Base-by-base conservation (phyloP, 2,888 invertebrate genomes). In the Habrosyne pyritoides region DNA sequence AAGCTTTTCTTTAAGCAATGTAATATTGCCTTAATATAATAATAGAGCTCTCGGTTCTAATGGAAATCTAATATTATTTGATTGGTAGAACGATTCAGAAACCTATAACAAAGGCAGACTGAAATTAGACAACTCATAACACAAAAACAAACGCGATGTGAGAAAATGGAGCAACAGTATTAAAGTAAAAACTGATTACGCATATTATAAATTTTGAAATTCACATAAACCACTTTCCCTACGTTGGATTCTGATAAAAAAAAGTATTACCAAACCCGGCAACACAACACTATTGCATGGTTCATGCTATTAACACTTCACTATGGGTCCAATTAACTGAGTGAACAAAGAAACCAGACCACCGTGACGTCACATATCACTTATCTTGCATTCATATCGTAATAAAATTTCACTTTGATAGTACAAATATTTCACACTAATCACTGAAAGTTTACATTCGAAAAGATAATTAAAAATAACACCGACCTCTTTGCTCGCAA, bases 331-430 rank as follows among this genome's bases (percentile, higher is more conserved):
- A 73, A 60, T 66, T 58, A 59, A 33, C n/a, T 62, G 61, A 64
- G 57, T 64, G 64, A 76, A 82, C 81, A 84, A 85, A 81, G 77
- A 66, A 74, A 77, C 64, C 66, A 63, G 65, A 63, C 50, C 61
- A 71, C 59, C 59, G 56, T 76, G 62, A 76, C 67, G 69, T 77
- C 83, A 85, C 79, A 73, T 71, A 65, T 73, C 63, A 64, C 53
- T 24, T 28, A 8, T 42, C 18, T 42, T 42, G 8, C 42, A 18
- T 57, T 28, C 28, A 62, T 63, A 63, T 63, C 62, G 65, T 67
- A 73, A 73, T 61, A 58, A 57, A 26, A 21, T 47, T 46, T 46
- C 53, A 53, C 42, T 55, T 50, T 26, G 53, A 21, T 53, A 58
- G 53, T 51, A 30, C 51, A 47, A 56, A 54, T 36, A 47, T 47